Percentiles rank a stretch among this genome's conserved stretches.
Conservation (phyloP, 2,888 invertebrate species). For the Ecliptopera silaceata region DNA sequence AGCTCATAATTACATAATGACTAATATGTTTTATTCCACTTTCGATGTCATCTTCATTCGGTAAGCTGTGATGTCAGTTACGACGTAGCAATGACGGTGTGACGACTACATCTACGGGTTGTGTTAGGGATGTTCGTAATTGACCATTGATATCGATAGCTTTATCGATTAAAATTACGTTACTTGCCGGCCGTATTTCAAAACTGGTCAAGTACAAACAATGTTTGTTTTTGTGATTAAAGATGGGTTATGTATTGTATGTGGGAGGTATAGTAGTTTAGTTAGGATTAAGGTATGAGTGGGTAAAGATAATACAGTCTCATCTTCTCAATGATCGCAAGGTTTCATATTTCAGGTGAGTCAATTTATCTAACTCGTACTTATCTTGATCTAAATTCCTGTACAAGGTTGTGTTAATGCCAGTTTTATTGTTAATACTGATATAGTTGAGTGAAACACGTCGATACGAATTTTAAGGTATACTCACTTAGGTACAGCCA, state of each 20-base stretch:
- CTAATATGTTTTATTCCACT: neutral
- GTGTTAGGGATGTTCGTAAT: constrained; percentile 40
- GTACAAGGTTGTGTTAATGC: constrained; percentile 18
- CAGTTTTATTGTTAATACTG: constrained; percentile 2
- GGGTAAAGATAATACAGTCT: constrained; percentile 31
- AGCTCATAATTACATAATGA: constrained; percentile 20
- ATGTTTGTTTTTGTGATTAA: no score
- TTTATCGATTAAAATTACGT: no score
- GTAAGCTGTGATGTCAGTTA: constrained; percentile 48
- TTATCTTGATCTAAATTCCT: constrained; percentile 32
- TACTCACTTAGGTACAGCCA: no score
- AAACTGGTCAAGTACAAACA: no score
- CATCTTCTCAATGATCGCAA: constrained; percentile 34
- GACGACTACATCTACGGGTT: constrained; percentile 45
- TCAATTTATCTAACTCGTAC: constrained; percentile 36
- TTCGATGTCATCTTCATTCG: constrained; percentile 45
- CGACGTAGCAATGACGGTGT: constrained; percentile 42
- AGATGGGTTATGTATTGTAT: neutral
- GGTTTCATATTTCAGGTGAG: constrained; percentile 46
- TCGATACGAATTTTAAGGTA: no score
- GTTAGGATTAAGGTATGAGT: neutral
- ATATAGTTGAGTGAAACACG: no score
- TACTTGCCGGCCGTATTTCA: no score
- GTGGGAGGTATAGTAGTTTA: neutral
- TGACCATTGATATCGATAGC: constrained; percentile 46